Conservation (phyloP, 1,140 invertebrate species). For the Mylabris phalerata region DNA sequence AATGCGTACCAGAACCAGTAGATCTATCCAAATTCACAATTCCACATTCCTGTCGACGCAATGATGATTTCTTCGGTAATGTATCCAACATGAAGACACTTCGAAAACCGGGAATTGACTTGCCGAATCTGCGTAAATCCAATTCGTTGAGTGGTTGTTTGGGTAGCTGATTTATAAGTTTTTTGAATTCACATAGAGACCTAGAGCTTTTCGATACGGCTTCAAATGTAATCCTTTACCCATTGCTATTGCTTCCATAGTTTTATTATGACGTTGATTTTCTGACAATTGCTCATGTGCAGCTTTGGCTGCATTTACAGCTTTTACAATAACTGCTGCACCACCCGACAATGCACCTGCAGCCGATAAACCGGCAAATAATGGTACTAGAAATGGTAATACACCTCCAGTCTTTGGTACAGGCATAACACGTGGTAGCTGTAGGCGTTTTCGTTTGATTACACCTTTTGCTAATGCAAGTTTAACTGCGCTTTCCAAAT, state of each 20-base stretch:
- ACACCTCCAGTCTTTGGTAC: conserved; percentile 38
- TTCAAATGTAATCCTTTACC: too few species aligned
- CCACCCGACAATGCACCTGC: conserved; percentile 32
- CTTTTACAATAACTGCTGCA: conserved; percentile 31
- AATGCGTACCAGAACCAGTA: too few species aligned
- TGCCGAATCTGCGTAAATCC: too few species aligned
- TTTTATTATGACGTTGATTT: conserved; percentile 26
- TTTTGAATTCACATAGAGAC: too few species aligned
- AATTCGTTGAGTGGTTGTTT: too few species aligned
- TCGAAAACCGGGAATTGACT: too few species aligned
- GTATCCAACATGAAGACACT: too few species aligned
- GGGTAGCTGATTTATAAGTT: too few species aligned
- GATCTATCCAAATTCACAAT: too few species aligned
- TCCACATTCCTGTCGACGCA: too few species aligned
- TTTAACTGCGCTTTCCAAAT: conserved; percentile 12
- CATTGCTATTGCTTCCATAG: conserved; percentile 1
- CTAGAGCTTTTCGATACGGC: too few species aligned
- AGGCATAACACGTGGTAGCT: conserved; percentile 32
- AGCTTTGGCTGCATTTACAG: conserved; percentile 26
- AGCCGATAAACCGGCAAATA: conserved; percentile 39
- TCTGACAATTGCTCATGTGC: conserved; percentile 27
- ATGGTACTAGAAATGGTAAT: conserved; percentile 35
- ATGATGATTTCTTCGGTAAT: too few species aligned
- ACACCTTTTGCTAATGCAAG: conserved; percentile 14
- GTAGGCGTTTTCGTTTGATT: conserved; percentile 18